Evolutionary conservation across 2,888 invertebrate genomes (phyloP), one percentile per base, ranked within the genome.

Genomic region (Tineola bisselliella): DNA sequence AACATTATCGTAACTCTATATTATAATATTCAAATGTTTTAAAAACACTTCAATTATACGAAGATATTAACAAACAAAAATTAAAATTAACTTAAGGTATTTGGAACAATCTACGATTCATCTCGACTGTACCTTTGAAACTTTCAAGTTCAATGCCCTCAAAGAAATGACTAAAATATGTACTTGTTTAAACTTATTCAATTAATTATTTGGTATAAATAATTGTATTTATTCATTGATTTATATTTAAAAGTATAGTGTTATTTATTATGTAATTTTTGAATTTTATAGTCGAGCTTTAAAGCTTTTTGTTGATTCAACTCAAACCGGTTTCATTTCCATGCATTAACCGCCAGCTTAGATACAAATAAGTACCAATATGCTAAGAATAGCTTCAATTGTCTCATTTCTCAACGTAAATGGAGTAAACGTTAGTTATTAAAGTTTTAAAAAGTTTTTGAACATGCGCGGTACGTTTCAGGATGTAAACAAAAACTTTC

Each of bases 401-500:
- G 48, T 48, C n/a, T 48, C 10, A 10, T n/a, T 48, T 15, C 2
- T 17, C 6, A 48, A 48, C 1, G 48, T 15, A 10, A 48, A 48
- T 8, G 15, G 6, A 5, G 15, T 48, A 48, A 48, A 38, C 38
- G 38, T 38, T 38, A 11, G 30, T 15, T 18, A 58, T n/a, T 31
- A 13, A 19, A 33, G 15, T 25, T 54, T 61, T 61, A 19, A 17
- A 56, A 61, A 56, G n/a, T 56, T 38, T 69, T 67, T 67, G 79
- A 74, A 75, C 86, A 86, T 86, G 86, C 86, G 86, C 86, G 72
- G 67, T 68, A 68, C 65, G 67, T 71, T 57, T 58, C 68, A 60
- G 62, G 69, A 77, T 72, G 83, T 84, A 84, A 84, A 86, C 82
- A 84, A 84, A 83, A 72, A 77, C 73, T 76, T 75, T 65, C 18